Evolutionary conservation across 2,888 invertebrate genomes (phyloP).

Genomic region (Drosophila siamana): DNA sequence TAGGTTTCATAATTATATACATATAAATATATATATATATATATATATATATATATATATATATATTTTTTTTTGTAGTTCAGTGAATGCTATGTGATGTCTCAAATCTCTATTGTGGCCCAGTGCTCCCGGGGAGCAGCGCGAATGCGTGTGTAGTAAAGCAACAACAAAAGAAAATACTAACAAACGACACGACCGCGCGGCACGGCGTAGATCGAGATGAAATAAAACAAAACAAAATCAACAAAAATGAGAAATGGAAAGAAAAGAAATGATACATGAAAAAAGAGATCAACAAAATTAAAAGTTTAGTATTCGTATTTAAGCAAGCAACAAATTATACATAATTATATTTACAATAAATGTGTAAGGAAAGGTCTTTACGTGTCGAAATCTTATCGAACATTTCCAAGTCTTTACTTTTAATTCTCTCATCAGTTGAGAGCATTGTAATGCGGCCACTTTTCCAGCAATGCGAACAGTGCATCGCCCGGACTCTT

Average conservation of each 20-base stretch:
- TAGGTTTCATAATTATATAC: slow-evolving; percentile 37
- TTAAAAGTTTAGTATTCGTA: slow-evolving; percentile 78
- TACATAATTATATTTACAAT: slow-evolving; percentile 81
- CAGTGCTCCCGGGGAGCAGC: slow-evolving; percentile 73
- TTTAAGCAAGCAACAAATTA: slow-evolving; percentile 81
- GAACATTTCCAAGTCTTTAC: neutral
- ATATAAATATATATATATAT: neutral
- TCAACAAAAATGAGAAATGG: slow-evolving; percentile 28
- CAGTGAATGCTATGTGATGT: slow-evolving; percentile 78
- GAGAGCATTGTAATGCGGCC: slow-evolving; percentile 88
- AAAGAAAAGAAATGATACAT: slow-evolving; percentile 20
- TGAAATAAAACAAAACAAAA: slow-evolving; percentile 37
- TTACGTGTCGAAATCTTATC: slow-evolving; percentile 74
- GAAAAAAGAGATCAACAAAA: slow-evolving; percentile 74
- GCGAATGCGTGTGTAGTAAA: slow-evolving; percentile 8
- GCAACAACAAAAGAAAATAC: slow-evolving; percentile 6
- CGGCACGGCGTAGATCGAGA: slow-evolving; percentile 51
- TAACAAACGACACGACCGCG: slow-evolving; percentile 16
- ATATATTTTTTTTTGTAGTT: slow-evolving; percentile 33
- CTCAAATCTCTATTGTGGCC: slow-evolving; percentile 76
- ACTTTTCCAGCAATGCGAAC: slow-evolving; percentile 88
- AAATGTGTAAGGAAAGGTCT: slow-evolving; percentile 77
- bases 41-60: slow-evolving; percentile 13
- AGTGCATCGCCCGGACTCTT: slow-evolving; percentile 89
- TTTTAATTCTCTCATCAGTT: slow-evolving; percentile 12